Evolutionary conservation across 2,797 vertebrate genomes (phyloP).

Genomic region (Vireo griseus): DNA sequence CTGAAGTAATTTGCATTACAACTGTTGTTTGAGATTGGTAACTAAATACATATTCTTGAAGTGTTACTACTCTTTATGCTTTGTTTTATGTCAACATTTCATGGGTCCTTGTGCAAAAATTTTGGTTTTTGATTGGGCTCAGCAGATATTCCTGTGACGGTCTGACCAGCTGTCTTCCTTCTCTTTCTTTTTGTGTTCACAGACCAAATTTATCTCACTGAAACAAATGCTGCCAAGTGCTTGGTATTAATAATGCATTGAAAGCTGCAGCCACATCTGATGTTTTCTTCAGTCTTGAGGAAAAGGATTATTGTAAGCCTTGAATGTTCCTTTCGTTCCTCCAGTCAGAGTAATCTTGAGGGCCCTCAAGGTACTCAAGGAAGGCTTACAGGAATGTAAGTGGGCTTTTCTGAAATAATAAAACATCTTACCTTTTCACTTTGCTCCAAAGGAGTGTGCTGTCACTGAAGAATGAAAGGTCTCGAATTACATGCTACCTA

Average conservation of each 20-base stretch:
- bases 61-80: neutral
- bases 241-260: slow-evolving; percentile 7
- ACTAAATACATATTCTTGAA: slow-evolving; percentile 3
- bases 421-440: neutral
- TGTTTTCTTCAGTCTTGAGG: neutral
- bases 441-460: neutral
- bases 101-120: neutral
- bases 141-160: neutral
- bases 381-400: neutral
- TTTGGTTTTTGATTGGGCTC: neutral
- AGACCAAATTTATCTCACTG: slow-evolving; percentile 11
- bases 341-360: neutral
- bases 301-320: neutral
- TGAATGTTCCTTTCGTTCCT: neutral
- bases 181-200: neutral
- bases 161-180: slow-evolving; percentile 30
- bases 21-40: neutral
- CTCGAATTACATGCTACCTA: neutral
- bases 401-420: neutral
- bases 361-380: neutral
- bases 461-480: neutral
- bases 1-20: slow-evolving; percentile 1
- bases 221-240: neutral
- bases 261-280: neutral
- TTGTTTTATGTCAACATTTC: neutral